Conservation (phyloP, 2,113 vertebrate genomes). For the Perognathus longimembris region DNA sequence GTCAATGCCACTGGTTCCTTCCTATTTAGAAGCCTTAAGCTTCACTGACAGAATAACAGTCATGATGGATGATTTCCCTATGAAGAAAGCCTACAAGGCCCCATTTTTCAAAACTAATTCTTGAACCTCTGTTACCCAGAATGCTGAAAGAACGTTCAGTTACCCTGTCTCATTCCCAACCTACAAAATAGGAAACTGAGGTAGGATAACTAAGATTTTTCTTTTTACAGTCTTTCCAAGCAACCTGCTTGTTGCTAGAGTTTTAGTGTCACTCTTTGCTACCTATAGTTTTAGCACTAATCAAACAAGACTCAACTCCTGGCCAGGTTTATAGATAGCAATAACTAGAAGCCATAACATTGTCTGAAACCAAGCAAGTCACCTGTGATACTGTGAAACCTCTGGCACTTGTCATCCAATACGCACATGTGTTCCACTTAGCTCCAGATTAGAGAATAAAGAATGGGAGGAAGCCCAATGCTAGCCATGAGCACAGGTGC, state of each 20-base stretch:
- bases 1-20: neutral
- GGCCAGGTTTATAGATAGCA: neutral
- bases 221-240: neutral
- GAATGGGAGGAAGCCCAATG: conserved; percentile 30
- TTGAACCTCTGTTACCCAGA: neutral
- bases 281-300: neutral
- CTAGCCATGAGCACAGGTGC: conserved; percentile 65
- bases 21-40: neutral
- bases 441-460: conserved; percentile 64
- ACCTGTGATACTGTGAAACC: conserved; percentile 17
- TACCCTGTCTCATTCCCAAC: neutral
- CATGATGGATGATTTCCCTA: neutral
- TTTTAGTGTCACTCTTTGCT: neutral
- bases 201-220: neutral
- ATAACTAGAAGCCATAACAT: neutral
- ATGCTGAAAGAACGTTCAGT: neutral
- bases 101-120: neutral
- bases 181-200: neutral
- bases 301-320: neutral
- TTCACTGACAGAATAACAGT: neutral
- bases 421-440: conserved; percentile 51
- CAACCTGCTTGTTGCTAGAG: neutral
- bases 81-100: neutral
- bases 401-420: neutral
- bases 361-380: conserved; percentile 55